A percentile compares a stretch with the other conserved stretches of the same genome.
These are phyloP conservation scores for Periplaneta americana DNA, from an alignment of 1,140 invertebrate genomes.

Conservation along the genomic window DNA sequence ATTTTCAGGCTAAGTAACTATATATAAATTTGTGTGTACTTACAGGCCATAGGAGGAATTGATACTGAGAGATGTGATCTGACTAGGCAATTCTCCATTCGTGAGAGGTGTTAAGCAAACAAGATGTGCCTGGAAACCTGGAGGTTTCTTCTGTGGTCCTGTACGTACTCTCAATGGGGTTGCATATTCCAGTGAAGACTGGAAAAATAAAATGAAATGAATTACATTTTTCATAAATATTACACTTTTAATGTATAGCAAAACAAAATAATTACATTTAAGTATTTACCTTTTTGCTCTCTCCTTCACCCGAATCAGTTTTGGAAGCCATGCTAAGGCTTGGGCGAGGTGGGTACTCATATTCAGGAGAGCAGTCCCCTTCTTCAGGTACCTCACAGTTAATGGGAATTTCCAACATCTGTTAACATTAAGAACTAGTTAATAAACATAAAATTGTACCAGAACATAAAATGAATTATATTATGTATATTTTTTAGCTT, in stretches of 20 bases:
- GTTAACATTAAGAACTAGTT: slow-evolving; percentile 30
- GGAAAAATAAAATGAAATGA: too few species aligned
- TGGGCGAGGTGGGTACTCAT: slow-evolving; percentile 61
- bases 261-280: too few species aligned
- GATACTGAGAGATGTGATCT: slow-evolving; percentile 83
- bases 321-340: slow-evolving; percentile 32
- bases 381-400: slow-evolving; percentile 78
- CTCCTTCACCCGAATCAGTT: slow-evolving; percentile 20
- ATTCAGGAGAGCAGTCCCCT: slow-evolving; percentile 69
- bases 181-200: slow-evolving; percentile 39
- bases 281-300: slow-evolving; percentile 25
- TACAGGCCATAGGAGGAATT: slow-evolving; percentile 96
- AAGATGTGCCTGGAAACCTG: slow-evolving; percentile 93
- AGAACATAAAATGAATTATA: too few species aligned
- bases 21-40: too few species aligned
- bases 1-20: too few species aligned
- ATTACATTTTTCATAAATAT: too few species aligned
- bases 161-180: slow-evolving; percentile 63
- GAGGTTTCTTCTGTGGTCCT: slow-evolving; percentile 71
- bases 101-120: slow-evolving; percentile 85
- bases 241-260: too few species aligned
- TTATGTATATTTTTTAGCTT: too few species aligned
- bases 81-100: slow-evolving; percentile 71
- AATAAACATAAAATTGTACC: too few species aligned
- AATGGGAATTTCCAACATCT: slow-evolving; percentile 85